A percentile compares a stretch with the other conserved stretches of the same genome.
Evolutionary conservation across 2,888 invertebrate species (phyloP).

Genomic region (Cosmopolites sordidus): DNA sequence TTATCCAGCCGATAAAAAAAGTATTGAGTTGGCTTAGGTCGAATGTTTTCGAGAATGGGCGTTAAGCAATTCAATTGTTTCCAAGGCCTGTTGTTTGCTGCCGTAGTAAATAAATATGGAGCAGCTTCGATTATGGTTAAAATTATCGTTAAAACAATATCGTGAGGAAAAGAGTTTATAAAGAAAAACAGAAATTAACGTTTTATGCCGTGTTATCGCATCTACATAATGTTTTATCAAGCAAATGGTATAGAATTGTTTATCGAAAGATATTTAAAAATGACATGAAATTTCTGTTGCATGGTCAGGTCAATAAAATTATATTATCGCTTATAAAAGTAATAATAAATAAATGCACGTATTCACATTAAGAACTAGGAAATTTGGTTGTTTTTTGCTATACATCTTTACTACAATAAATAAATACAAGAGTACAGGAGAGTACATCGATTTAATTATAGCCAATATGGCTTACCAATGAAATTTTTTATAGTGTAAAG

Average conservation of each 20-base stretch:
- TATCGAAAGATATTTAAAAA: neutral
- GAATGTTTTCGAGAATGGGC: too few relatives aligned
- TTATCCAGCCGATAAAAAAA: too few relatives aligned
- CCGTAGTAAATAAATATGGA: too few relatives aligned
- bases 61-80: too few relatives aligned
- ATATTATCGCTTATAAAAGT: neutral
- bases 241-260: neutral
- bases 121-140: too few relatives aligned
- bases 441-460: conserved; percentile 10
- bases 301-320: neutral
- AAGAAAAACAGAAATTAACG: too few relatives aligned
- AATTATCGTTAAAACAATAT: too few relatives aligned
- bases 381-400: conserved; percentile 1
- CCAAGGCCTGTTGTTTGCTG: too few relatives aligned
- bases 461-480: conserved; percentile 18
- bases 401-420: neutral
- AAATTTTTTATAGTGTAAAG: neutral
- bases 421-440: conserved; percentile 1
- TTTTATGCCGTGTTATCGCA: neutral
- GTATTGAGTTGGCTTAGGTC: too few relatives aligned
- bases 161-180: too few relatives aligned
- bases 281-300: neutral
- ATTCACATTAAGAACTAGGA: neutral
- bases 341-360: conserved; percentile 1
- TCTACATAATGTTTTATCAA: neutral